Evolutionary conservation across 1,140 invertebrate genomes (phyloP), one percentile per base, ranked within the genome.

Genomic region (Tetramorium parvispinum): DNA sequence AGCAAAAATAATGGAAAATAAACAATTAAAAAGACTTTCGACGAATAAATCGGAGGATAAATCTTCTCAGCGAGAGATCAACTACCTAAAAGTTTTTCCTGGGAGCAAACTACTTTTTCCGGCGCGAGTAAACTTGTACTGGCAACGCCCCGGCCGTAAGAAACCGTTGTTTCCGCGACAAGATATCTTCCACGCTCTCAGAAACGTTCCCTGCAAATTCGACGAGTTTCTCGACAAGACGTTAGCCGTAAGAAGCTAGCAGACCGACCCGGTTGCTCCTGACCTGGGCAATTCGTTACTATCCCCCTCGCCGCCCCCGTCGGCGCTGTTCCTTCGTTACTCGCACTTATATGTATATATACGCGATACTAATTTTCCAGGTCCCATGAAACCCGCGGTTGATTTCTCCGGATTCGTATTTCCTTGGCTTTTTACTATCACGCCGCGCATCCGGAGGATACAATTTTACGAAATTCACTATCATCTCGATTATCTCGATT

Each of bases 151-250:
- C 24, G 75, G 63, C 43, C 46, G 21, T 43, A 79, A 79, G 83
- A 70, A 66, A 76, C 57, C n/a, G 77, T 77, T 86, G 61, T 87
- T 89, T 77, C 53, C 70, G 70, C 79, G 88, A 89, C 79, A 81
- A 85, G 82, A 89, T 85, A 86, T 86, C 83, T 88, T 89, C 83
- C 59, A 81, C 87, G 81, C 71, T 63, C 37, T 68, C 53, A 53
- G 71, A 81, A 85, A 82, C 75, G 87, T 76, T 87, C 81, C 40
- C 78, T 89, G 79, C 59, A 87, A 91, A 91, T 91, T 91, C 90
- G 89, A 85, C 82, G 87, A 79, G 90, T 91, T 87, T 77, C 85
- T 81, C 85, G 78, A 83, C 63, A 85, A 79, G 71, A 65, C 53
- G 79, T 85, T 85, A 78, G 57, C 51, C 57, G 85, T 87, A 89